Evolutionary conservation across 2,113 vertebrate species (phyloP).

Genomic region (Oreotrochilus melanogaster): DNA sequence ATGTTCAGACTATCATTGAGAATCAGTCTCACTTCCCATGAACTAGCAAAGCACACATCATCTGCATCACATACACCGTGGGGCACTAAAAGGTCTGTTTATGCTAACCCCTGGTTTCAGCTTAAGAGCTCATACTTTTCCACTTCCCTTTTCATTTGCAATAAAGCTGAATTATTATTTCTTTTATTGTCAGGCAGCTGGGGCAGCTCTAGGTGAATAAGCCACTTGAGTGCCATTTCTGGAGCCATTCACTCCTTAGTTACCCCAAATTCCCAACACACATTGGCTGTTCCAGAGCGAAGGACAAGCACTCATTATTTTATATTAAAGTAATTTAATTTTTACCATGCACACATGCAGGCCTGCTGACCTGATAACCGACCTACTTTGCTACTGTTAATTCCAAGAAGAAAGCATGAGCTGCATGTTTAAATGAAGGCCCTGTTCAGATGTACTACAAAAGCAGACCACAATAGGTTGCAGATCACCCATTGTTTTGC

Average conservation of each 20-base stretch:
- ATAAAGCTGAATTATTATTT: constrained; percentile 51
- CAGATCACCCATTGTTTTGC: background rate
- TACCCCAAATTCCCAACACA: constrained; percentile 17
- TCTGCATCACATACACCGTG: rapidly evolving
- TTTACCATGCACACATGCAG: background rate
- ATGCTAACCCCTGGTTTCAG: background rate
- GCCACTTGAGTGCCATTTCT: constrained; percentile 34
- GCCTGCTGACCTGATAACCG: background rate
- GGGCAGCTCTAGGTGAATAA: constrained; percentile 1
- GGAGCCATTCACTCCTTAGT: constrained; percentile 2
- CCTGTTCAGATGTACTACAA: constrained; percentile 14
- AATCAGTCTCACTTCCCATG: background rate
- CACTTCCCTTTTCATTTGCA: constrained; percentile 24
- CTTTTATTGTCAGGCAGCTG: constrained; percentile 30
- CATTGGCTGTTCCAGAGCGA: background rate
- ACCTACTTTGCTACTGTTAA: constrained; percentile 14
- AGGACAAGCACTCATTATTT: constrained; percentile 29
- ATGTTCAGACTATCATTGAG: background rate
- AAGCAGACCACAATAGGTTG: background rate
- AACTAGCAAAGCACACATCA: background rate
- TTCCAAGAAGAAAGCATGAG: background rate
- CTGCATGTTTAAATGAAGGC: constrained; percentile 2
- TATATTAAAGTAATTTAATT: background rate
- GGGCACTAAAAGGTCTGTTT: background rate
- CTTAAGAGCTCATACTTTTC: background rate